Percentiles rank a stretch among this genome's conserved stretches.
phyloP scores from a whole-genome alignment of 2,113 vertebrate genomes.

The Tretioscincus oriximinensis region DNA sequence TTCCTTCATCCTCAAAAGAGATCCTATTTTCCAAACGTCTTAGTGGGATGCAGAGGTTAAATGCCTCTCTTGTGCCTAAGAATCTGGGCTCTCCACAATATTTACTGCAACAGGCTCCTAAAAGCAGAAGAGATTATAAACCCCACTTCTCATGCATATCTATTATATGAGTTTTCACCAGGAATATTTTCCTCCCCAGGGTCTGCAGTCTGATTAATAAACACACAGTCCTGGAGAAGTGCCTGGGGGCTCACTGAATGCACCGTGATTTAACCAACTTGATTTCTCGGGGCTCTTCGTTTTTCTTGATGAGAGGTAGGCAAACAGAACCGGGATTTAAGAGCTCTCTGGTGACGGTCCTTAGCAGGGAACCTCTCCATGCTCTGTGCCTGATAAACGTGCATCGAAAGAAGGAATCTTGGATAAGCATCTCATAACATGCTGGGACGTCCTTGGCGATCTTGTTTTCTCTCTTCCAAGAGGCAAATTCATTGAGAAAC shows the following conservation, averaged over 20 bases:
- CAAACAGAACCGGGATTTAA: slow-evolving; percentile 57
- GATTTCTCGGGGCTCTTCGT: slow-evolving; percentile 44
- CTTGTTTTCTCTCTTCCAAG: neutral
- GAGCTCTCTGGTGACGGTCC: slow-evolving; percentile 35
- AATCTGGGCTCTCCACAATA: slow-evolving; percentile 27
- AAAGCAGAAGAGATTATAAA: slow-evolving; percentile 28
- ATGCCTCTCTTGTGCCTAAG: slow-evolving; percentile 51
- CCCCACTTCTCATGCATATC: slow-evolving; percentile 55
- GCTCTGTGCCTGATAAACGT: slow-evolving; percentile 17
- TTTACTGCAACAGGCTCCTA: slow-evolving; percentile 47
- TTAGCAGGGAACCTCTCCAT: slow-evolving; percentile 39
- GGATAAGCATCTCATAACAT: accelerated
- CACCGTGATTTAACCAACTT: slow-evolving; percentile 37
- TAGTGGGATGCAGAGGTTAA: slow-evolving; percentile 40
- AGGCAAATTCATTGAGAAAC: neutral
- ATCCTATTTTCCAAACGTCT: slow-evolving; percentile 16
- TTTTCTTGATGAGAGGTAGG: slow-evolving; percentile 46
- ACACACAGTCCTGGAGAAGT: slow-evolving; percentile 50
- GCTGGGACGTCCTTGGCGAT: neutral
- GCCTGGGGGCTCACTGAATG: slow-evolving; percentile 42
- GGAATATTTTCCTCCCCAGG: slow-evolving; percentile 41
- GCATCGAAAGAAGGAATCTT: slow-evolving; percentile 33
- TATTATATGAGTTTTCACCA: slow-evolving; percentile 37
- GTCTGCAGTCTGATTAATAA: slow-evolving; percentile 62
- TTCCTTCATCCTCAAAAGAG: slow-evolving; percentile 44